phyloP scores from a whole-genome alignment of 2,113 vertebrate species.

The Budorcas taxicolor region DNA sequence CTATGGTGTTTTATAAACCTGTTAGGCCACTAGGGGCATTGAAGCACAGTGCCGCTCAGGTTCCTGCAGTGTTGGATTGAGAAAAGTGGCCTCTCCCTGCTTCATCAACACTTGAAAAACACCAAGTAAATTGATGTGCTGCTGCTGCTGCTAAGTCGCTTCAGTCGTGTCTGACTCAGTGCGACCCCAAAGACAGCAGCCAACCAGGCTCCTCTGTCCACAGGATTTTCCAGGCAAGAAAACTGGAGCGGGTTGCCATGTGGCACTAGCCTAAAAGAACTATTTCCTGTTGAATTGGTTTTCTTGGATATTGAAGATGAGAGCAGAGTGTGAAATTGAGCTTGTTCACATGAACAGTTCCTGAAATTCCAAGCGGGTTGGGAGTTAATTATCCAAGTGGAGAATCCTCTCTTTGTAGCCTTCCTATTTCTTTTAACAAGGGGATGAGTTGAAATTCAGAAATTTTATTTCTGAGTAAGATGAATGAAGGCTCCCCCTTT shows the following conservation, averaged over 20 bases:
- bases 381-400: constrained; percentile 42
- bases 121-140: neutral
- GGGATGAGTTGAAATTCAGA: constrained; percentile 4
- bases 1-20: neutral
- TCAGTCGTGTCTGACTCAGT: no score
- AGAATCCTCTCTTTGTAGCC: neutral
- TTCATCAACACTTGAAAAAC: constrained; percentile 32
- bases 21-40: neutral
- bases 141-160: no score
- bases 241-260: no score
- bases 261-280: constrained; percentile 33
- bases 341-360: constrained; percentile 39
- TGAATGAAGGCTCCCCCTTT: neutral
- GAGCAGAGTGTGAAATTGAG: constrained; percentile 56
- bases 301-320: constrained; percentile 41
- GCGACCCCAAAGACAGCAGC: no score
- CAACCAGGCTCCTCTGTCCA: no score
- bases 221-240: no score
- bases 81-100: neutral
- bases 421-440: neutral
- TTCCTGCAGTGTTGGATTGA: neutral
- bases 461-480: neutral
- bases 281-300: constrained; percentile 42
- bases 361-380: constrained; percentile 12
- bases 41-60: neutral